These are phyloP conservation scores for Syrphus vitripennis DNA, from an alignment of 2,888 invertebrate genomes.

Conservation along the genomic window DNA sequence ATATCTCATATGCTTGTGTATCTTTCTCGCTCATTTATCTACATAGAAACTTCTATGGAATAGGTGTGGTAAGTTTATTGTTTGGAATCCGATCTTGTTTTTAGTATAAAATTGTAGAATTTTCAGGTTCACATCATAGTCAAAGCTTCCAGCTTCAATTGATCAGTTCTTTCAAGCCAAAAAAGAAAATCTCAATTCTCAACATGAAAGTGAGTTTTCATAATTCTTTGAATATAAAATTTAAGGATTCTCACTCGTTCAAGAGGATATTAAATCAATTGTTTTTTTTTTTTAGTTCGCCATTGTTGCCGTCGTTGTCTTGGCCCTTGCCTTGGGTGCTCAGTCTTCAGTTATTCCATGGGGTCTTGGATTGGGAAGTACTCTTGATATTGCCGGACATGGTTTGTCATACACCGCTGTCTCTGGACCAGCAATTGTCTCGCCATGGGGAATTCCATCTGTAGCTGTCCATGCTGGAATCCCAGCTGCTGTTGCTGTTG, in stretches of 20 bases:
- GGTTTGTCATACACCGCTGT: conserved; percentile 68
- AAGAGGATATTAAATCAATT: neutral
- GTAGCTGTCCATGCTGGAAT: conserved; percentile 55
- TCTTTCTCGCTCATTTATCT: neutral
- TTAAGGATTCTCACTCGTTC: neutral
- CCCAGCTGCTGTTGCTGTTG: conserved; percentile 48
- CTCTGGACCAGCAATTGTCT: conserved; percentile 58
- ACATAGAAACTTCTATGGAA: neutral
- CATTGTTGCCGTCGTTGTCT: conserved; percentile 64
- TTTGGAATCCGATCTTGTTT: neutral
- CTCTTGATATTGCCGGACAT: conserved; percentile 59
- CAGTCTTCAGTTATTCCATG: conserved; percentile 63
- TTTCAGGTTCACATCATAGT: conserved; percentile 28
- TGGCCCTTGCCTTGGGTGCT: conserved; percentile 69
- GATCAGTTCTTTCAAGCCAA: conserved; percentile 32
- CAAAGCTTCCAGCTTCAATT: conserved; percentile 28
- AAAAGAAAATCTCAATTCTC: conserved; percentile 25
- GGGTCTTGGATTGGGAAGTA: conserved; percentile 53
- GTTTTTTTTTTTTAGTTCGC: conserved; percentile 41
- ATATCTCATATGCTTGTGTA: conserved; percentile 4
- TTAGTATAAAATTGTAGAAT: conserved; percentile 28
- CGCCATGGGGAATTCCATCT: conserved; percentile 47
- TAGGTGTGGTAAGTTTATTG: conserved; percentile 19
- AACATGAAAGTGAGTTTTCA: conserved; percentile 20
- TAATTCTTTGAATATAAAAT: neutral